Conservation (phyloP, 35 echinoderm and acorn worm genomes). For the Heliocidaris erythrogramma region DNA sequence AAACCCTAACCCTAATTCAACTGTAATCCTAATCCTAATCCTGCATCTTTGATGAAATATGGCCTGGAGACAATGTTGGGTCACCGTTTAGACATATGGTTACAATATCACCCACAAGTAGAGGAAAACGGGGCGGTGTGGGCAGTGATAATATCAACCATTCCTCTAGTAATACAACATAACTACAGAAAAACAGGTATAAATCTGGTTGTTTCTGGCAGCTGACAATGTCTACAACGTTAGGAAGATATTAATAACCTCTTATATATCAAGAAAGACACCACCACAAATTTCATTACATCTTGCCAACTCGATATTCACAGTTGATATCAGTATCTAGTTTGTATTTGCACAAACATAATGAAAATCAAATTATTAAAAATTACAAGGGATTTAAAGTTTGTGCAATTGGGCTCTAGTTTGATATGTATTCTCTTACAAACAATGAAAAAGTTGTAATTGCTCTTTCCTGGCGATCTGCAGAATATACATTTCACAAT, state of each 20-base stretch:
- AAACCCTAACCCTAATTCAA: too few species aligned
- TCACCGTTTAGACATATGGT: neutral
- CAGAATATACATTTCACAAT: neutral
- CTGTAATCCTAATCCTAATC: too few species aligned
- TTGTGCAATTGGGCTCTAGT: neutral
- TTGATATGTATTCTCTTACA: neutral
- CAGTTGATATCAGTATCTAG: neutral
- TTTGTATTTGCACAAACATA: neutral
- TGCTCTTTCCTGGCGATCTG: neutral
- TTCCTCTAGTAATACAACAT: too few species aligned
- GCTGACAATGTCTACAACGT: neutral
- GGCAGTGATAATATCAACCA: too few species aligned
- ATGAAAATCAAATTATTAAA: neutral
- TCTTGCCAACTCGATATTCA: neutral
- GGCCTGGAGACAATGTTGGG: too few species aligned
- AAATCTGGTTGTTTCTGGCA: neutral
- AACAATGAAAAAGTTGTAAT: neutral
- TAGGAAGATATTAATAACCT: neutral
- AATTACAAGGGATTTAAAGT: neutral
- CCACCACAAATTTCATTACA: neutral
- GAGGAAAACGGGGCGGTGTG: neutral
- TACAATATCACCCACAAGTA: neutral
- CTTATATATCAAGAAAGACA: neutral
- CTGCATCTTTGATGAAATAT: too few species aligned
- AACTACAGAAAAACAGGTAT: too few species aligned